Conservation (phyloP, 2,888 invertebrate genomes). For the Drosophila algonquin region DNA sequence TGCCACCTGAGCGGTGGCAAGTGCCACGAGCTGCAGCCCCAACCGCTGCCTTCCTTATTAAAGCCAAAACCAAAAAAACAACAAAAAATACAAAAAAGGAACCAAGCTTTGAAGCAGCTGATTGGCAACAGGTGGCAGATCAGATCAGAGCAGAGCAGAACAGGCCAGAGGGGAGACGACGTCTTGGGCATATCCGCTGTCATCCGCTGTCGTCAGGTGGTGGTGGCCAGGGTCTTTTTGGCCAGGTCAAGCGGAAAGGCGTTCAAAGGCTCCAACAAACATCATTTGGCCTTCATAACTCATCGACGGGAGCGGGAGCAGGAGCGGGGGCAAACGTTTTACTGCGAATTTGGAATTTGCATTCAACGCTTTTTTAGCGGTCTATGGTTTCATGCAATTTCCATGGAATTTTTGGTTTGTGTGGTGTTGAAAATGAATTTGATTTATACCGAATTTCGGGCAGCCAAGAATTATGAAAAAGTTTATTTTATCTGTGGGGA, state of each 20-base stretch:
- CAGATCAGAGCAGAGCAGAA: constrained; percentile 58
- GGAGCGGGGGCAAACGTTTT: neutral
- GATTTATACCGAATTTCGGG: too few species aligned
- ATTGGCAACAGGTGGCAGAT: constrained; percentile 61
- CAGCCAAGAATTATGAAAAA: too few species aligned
- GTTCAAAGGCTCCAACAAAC: constrained; percentile 25
- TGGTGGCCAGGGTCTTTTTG: constrained; percentile 18
- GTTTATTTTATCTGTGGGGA: too few species aligned
- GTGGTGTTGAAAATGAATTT: too few species aligned
- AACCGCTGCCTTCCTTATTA: constrained; percentile 35
- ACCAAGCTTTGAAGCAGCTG: constrained; percentile 59
- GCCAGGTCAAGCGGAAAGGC: constrained; percentile 56
- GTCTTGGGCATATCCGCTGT: constrained; percentile 63
- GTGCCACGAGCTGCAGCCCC: constrained; percentile 61
- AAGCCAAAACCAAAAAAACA: constrained; percentile 17
- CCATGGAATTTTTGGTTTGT: too few species aligned
- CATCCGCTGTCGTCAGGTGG: constrained; percentile 39
- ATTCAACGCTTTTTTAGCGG: too few species aligned
- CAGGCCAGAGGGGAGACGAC: constrained; percentile 9
- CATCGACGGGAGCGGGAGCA: constrained; percentile 5
- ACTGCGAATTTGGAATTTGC: too few species aligned
- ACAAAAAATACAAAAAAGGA: constrained; percentile 1
- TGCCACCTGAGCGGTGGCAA: constrained; percentile 52
- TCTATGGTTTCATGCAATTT: too few species aligned
- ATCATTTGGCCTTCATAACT: constrained; percentile 49